Percentiles rank a stretch among this genome's conserved stretches.
phyloP scores from a whole-genome alignment of 2,888 invertebrate species.

The Clusia tigrina region DNA sequence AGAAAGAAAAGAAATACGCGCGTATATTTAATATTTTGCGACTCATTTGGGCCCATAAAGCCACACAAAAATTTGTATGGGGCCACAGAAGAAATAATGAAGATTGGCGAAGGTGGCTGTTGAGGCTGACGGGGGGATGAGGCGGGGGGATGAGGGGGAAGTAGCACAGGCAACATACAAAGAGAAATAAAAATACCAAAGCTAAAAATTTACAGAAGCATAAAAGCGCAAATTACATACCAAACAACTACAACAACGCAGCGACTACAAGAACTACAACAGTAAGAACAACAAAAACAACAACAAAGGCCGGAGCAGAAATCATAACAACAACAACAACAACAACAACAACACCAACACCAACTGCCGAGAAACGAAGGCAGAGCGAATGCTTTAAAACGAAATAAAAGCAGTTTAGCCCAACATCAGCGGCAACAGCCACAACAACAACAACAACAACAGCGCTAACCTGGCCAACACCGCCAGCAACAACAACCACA shows the following conservation, averaged over 20 bases:
- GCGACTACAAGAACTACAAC: constrained; percentile 13
- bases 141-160: too few species aligned
- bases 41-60: constrained; percentile 22
- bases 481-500: constrained; percentile 21
- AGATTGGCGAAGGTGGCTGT: constrained; percentile 30
- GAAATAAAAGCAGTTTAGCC: not conserved
- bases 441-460: constrained; percentile 23
- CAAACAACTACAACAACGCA: not conserved
- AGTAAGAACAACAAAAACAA: constrained; percentile 19
- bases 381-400: not conserved
- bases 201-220: constrained; percentile 35
- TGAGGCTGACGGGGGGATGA: constrained; percentile 34
- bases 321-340: not conserved
- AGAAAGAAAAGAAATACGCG: constrained; percentile 17
- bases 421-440: not conserved
- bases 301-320: constrained; percentile 9
- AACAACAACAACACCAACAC: not conserved
- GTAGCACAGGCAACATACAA: too few species aligned
- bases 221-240: constrained; percentile 22
- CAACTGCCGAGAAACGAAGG: not conserved
- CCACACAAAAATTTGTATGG: constrained; percentile 5
- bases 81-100: constrained; percentile 27
- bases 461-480: constrained; percentile 18
- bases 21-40: constrained; percentile 10
- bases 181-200: constrained; percentile 19